phyloP scores from a whole-genome alignment of 2,113 vertebrate species.

The Leucopternis melanops region DNA sequence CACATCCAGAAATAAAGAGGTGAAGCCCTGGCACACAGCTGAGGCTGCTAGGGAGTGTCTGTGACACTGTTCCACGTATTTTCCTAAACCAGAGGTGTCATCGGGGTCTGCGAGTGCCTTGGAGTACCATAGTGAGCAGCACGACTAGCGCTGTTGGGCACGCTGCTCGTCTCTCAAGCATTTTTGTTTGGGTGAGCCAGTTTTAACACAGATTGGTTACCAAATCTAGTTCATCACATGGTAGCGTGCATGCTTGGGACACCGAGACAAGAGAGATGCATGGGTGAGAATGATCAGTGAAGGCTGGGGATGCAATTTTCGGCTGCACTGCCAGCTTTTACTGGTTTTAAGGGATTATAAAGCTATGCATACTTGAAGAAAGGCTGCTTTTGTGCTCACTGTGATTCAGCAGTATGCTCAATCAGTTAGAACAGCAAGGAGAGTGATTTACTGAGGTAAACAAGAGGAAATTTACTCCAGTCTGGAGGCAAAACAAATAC shows the following conservation, averaged over 20 bases:
- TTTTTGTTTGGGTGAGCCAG: background rate
- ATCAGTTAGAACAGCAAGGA: slow-evolving; percentile 17
- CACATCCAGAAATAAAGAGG: background rate
- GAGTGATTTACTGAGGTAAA: background rate
- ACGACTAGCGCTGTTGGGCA: background rate
- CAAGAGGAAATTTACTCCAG: background rate
- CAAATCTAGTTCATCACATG: background rate
- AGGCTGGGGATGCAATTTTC: background rate
- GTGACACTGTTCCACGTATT: background rate
- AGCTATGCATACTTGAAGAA: background rate
- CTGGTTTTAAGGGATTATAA: background rate
- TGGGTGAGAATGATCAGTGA: background rate
- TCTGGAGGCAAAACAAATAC: background rate
- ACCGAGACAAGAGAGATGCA: background rate
- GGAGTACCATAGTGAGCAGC: background rate
- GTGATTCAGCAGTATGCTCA: slow-evolving; percentile 9
- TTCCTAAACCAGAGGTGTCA: background rate
- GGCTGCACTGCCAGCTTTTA: background rate
- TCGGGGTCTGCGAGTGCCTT: background rate
- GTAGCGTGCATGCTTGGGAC: background rate
- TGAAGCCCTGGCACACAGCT: background rate
- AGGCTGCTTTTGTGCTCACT: background rate
- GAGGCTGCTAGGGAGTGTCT: background rate
- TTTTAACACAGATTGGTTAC: background rate
- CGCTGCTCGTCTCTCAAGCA: background rate